Evolutionary conservation across 1,140 invertebrate genomes (phyloP).

Genomic region (Solenopsis invicta): DNA sequence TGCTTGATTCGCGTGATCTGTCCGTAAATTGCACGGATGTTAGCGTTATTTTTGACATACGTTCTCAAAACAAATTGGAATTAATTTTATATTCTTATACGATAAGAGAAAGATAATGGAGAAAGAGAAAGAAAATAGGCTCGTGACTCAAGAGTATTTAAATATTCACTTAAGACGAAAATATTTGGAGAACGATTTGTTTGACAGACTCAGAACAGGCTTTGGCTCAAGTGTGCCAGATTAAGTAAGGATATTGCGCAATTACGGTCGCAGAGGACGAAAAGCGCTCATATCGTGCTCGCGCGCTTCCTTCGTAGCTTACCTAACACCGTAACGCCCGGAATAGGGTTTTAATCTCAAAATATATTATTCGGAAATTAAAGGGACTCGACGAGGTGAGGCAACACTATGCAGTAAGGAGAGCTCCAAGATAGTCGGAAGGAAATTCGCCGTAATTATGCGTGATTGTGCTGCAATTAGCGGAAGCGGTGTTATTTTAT

Average conservation of each 20-base stretch:
- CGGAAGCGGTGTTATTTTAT: not conserved
- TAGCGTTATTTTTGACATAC: not conserved
- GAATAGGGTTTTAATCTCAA: conserved; percentile 64
- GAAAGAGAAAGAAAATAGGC: too few species aligned
- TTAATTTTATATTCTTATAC: not conserved
- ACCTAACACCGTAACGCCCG: conserved; percentile 45
- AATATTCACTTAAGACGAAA: conserved; percentile 3
- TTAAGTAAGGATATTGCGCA: conserved; percentile 70
- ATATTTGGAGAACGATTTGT: conserved; percentile 54
- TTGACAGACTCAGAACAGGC: conserved; percentile 67
- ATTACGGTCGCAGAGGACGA: conserved; percentile 62
- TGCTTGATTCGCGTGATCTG: not conserved
- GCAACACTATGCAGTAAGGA: conserved; percentile 32
- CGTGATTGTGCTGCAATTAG: conserved; percentile 51
- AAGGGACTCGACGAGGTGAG: conserved; percentile 26
- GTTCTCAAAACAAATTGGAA: not conserved
- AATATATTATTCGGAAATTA: conserved; percentile 60
- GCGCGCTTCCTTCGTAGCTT: conserved; percentile 57
- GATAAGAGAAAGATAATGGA: not conserved
- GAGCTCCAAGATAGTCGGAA: conserved; percentile 14
- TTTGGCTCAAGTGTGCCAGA: conserved; percentile 63
- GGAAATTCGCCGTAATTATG: conserved; percentile 40
- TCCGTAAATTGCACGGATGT: conserved; percentile 1
- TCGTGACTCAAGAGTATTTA: too few species aligned
- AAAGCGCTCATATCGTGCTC: conserved; percentile 65